Conservation (phyloP, 2,113 vertebrate species). For the Boleophthalmus pectinirostris region DNA sequence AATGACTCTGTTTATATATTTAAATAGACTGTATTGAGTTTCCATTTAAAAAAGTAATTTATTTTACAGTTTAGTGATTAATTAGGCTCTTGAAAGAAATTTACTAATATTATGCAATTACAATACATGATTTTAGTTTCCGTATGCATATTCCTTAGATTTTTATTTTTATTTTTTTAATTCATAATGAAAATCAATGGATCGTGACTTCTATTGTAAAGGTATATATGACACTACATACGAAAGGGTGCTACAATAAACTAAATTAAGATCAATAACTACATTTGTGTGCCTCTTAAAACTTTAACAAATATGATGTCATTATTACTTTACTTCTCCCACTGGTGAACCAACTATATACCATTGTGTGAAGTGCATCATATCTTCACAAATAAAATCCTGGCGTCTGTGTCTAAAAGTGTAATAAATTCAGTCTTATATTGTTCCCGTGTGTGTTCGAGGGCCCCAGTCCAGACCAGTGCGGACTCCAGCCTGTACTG, state of each 20-base stretch:
- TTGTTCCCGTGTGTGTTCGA: constrained; percentile 42
- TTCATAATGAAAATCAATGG: neutral
- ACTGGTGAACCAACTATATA: neutral
- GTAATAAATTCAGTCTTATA: constrained; percentile 41
- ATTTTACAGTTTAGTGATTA: too few species aligned
- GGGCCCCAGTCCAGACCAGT: constrained; percentile 43
- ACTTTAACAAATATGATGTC: constrained; percentile 6
- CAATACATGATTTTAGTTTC: neutral
- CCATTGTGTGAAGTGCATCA: constrained; percentile 8
- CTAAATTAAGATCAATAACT: constrained; percentile 5
- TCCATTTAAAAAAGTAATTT: neutral
- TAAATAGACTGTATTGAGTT: neutral
- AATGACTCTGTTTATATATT: neutral
- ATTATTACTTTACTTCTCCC: neutral
- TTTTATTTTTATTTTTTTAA: neutral
- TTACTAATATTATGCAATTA: neutral
- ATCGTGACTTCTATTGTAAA: neutral
- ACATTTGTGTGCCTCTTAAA: neutral
- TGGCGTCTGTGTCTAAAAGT: constrained; percentile 36
- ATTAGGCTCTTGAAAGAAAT: neutral
- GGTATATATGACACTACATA: neutral
- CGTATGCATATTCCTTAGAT: neutral
- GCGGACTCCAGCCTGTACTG: constrained; percentile 42
- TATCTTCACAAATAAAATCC: constrained; percentile 31
- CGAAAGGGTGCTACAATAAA: constrained; percentile 1